Evolutionary conservation across 1,140 invertebrate genomes (phyloP), one percentile per base, ranked within the genome.

Genomic region (Lepidurus apus): DNA sequence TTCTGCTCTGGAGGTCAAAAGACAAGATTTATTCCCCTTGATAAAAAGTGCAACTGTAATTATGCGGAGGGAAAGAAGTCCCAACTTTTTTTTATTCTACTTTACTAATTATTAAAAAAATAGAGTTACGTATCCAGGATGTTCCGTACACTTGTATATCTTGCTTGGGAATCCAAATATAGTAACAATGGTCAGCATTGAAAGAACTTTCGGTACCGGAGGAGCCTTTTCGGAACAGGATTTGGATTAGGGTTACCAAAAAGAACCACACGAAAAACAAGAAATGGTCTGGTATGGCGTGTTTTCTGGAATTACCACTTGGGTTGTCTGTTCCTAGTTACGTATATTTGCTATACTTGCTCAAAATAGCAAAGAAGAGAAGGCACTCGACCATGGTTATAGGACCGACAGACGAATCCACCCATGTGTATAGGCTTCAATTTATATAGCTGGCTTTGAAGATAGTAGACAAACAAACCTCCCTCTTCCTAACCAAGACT

Each of bases 311-410:
- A 65, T 65, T 65, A 65, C 53, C 21, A 34, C 34, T 34, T 34
- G 34, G 26, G 34, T 34, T 34, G 34, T 34, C 34, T 34, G 34
- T 34, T 34, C 34, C 2, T 34, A 34, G 26, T 26, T 34, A 34
- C 26, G 34, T 34, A 34, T 34, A 34, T 34, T 34, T 34, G 34
- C 34, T 34, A 34, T 34, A 34, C 34, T 34, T 34, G 34, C 53
- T 65, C 53, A 11, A 65, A 65, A 65, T 65, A 65, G 53, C 53
- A 65, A 65, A 65, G 47, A 65, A 65, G 53, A 65, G 21, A 65
- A 13, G 53, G 53, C 53, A 21, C 5, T 65, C 7, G 53, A 13
- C 21, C 53, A 7, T n/a, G 21, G 53, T 17, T 65, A 13, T 65
- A 65, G 8, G 53, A 13, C 53, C 53, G 53, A 17, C 53, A 65